Base-by-base conservation (phyloP, 2,888 invertebrate species). In the Trimorus sp. region DNA sequence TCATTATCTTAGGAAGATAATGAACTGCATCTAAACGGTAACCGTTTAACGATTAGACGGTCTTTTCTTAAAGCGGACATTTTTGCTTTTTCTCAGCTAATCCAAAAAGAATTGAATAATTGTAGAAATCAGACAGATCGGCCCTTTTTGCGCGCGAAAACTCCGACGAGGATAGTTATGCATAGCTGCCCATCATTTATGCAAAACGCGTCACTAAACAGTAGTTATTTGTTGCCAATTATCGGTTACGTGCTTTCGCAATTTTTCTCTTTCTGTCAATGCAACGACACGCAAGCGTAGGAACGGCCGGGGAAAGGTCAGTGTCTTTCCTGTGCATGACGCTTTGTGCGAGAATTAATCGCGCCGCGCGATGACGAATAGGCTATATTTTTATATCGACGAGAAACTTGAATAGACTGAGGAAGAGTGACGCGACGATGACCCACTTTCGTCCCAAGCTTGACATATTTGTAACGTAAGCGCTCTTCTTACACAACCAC, bases 251-350 rank as follows among this genome's bases (percentile, higher is more conserved):
- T 38, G 71, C 42, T 62, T 60, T 62, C 14, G 45, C 37, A 16
- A 3, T 49, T 49, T 49, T 49, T 14, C n/a, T 49, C n/a, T 15
- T 48, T 74, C 51, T 12, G 53, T 26, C 12, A 40, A 37, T 26
- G 48, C 45, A 38, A 63, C n/a, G n/a, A 51, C 63, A 56, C 56
- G 48, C 60, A 48, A 59, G 11, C 37, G 54, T 49, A 65, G 62
- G 54, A 48, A 62, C 42, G 49, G n/a, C 38, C 42, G 84, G 87
- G 85, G 88, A 88, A 84, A 88, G 88, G 88, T 88, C 88, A 88
- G 88, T 88, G 88, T 86, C 86, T 83, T 73, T 60, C 36, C 40
- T 40, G 49, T 51, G 59, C 59, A 70, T 73, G 79, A 75, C 71
- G 79, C 73, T 76, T 71, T 56, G 26, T 53, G 36, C 49, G 78